Conservation (phyloP, 2,888 invertebrate genomes). For the Hemithea aestivaria region DNA sequence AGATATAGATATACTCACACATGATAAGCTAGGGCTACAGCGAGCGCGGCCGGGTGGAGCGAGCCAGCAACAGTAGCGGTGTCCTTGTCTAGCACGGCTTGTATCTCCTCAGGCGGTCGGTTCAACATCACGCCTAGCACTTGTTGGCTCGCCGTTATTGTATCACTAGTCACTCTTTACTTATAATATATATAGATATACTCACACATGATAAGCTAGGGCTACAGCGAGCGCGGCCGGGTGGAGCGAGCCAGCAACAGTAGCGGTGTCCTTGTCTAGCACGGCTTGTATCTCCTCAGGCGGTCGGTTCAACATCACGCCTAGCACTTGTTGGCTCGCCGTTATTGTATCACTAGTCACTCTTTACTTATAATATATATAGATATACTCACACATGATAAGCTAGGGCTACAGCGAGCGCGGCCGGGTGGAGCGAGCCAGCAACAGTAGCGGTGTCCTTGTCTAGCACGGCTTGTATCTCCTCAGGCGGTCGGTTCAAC, state of each 20-base stretch:
- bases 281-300: conserved; percentile 49
- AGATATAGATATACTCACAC: conserved; percentile 51
- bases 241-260: conserved; percentile 40
- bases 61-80: conserved; percentile 30
- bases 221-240: conserved; percentile 54
- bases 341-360: conserved; percentile 56
- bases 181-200: no score
- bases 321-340: conserved; percentile 50
- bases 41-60: conserved; percentile 55
- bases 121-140: conserved; percentile 57
- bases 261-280: conserved; percentile 37
- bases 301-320: conserved; percentile 58
- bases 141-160: conserved; percentile 46
- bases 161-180: no score
- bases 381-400: conserved; percentile 65
- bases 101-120: conserved; percentile 52
- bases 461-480: conserved; percentile 47
- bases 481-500: conserved; percentile 56
- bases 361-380: no score
- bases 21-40: conserved; percentile 55
- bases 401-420: conserved; percentile 52
- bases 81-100: conserved; percentile 42
- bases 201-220: conserved; percentile 63
- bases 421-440: conserved; percentile 50
- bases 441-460: conserved; percentile 35